A percentile compares a stretch with the other conserved stretches of the same genome.
Evolutionary conservation across 1,140 invertebrate genomes (phyloP).

Genomic region (Meloidogyne floridensis): DNA sequence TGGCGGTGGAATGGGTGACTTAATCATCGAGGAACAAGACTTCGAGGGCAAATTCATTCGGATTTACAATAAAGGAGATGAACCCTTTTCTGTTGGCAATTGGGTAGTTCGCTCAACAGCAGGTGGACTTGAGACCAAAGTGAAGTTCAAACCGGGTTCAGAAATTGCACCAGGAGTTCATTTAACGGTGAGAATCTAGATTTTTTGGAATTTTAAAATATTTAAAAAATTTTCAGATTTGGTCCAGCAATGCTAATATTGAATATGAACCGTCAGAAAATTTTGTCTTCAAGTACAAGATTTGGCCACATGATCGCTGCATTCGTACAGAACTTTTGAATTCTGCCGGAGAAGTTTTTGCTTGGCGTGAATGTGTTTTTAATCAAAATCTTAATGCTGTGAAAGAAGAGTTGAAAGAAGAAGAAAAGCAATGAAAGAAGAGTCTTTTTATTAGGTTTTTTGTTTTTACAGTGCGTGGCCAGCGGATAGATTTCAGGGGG

Average conservation of each 20-base stretch:
- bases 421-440: too few relatives aligned
- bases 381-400: slow-evolving; percentile 23
- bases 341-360: slow-evolving; percentile 33
- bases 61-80: slow-evolving; percentile 56
- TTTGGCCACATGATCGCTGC: slow-evolving; percentile 48
- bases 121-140: slow-evolving; percentile 53
- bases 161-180: slow-evolving; percentile 46
- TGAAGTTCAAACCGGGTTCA: slow-evolving; percentile 57
- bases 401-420: too few relatives aligned
- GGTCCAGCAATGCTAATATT: slow-evolving; percentile 42
- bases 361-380: slow-evolving; percentile 37
- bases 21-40: slow-evolving; percentile 60
- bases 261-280: slow-evolving; percentile 43
- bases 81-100: slow-evolving; percentile 54
- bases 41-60: slow-evolving; percentile 55
- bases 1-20: slow-evolving; percentile 47
- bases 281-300: slow-evolving; percentile 53
- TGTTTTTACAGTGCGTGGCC: too few relatives aligned
- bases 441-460: too few relatives aligned
- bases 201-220: background rate
- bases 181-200: slow-evolving; percentile 42
- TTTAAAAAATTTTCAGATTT: slow-evolving; percentile 37
- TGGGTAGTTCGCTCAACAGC: slow-evolving; percentile 48
- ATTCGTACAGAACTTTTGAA: slow-evolving; percentile 50
- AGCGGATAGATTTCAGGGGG: too few relatives aligned